Base-by-base conservation (phyloP, 2,888 invertebrate species). In the Cinara cedri region DNA sequence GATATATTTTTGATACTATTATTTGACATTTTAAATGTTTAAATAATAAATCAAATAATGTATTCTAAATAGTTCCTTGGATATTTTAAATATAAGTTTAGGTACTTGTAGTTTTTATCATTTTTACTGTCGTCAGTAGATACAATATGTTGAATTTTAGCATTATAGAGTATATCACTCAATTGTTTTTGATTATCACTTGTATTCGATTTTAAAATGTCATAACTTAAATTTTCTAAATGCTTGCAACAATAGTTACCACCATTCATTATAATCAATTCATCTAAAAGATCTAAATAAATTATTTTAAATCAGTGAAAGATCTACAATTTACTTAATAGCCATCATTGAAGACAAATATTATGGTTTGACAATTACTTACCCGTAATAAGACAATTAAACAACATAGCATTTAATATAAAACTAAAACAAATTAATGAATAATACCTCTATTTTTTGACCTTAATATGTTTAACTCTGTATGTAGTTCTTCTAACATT, bases 111-210 rank as follows among this genome's bases (percentile, higher is more conserved):
- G 44, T 65, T 65, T 54, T 42, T 66, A 57, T 54, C 26, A 63
- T 42, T 74, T 63, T 51, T 44, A 46, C 0, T 55, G 19, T 66
- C 46, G 16, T 76, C 24, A 46, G 11, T 57, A 34, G 66, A 57
- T 68, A 57, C 26, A 6, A 34, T 6, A 1, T 66, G 26, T 19
- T 66, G 10, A 21, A 51, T 70, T 78, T 70, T 78, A 70, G 60
- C 60, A 60, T 34, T 49, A n/a, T 42, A 24, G 3, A 78, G 9
- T 49, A 78, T 51, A 70, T 78, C 70, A 62, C 34, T 60, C 3
- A 78, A 8, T 68, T 70, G 60, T 78, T 78, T 78, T 78, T 78
- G 78, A 78, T 78, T 78, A 78, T 78, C 68, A 62, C 21, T 78
- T 42, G 70, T 16, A 62, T 60, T 62, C 34, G 70, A 78, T 51